Base-by-base conservation (phyloP, 2,888 invertebrate species). In the Lycocerus yunnanus region DNA sequence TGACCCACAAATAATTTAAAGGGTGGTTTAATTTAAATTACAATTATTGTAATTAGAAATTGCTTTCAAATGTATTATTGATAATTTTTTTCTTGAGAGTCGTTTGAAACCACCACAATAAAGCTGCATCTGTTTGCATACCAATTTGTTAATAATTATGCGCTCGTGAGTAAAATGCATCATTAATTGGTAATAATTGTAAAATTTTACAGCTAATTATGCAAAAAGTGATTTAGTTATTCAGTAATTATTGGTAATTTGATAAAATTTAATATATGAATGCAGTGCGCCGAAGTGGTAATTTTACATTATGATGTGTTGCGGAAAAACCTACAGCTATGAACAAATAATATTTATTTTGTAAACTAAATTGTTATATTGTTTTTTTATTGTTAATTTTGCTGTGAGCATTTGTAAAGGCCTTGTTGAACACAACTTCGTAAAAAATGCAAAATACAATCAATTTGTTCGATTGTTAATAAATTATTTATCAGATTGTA, bases 11-110 rank as follows among this genome's bases (percentile, higher is more conserved):
- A 77, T 79, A 79, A 79, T 79, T 78, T 79, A 78, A 72, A 77
- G 77, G 75, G 74, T 77, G 77, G 77, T 79, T 43, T 79, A 79
- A 79, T 79, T 78, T 76, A 76, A 79, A 79, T 78, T 77, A 76
- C 77, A 77, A 79, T 79, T 79, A 77, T 78, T 77, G 77, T 74
- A 75, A 78, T 68, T 71, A 65, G 71, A 58, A 70, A 73, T 68
- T 67, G 67, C 59, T 43, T 43, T 43, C 76, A 69, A 78, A 79
- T 79, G 77, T 72, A 76, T 77, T 79, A 79, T 79, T 75, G 79
- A 79, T 78, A 79, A 77, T 77, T 78, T 78, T 79, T 79, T 76
- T 65, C 73, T 74, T 43, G 1, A 58, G 63, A 69, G 69, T 75
- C 76, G 77, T 77, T 78, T 78, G 78, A 69, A 77, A 74, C 71